phyloP scores from a whole-genome alignment of 2,113 vertebrate species.

The Lepus timidus region DNA sequence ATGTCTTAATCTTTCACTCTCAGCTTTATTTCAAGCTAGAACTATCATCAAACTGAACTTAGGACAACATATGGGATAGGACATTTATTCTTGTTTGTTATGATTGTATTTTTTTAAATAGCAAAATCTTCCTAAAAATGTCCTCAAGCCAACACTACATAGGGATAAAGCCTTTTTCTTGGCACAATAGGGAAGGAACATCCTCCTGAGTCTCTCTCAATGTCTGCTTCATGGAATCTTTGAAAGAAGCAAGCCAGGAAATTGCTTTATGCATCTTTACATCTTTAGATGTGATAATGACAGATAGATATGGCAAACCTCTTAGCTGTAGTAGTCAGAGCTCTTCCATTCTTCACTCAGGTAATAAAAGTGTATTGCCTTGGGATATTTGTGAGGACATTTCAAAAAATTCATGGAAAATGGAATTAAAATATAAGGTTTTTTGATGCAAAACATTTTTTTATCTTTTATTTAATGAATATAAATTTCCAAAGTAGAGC shows the following conservation, averaged over 20 bases:
- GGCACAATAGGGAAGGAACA: not conserved
- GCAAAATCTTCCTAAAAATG: conserved; percentile 43
- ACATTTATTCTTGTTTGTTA: not conserved
- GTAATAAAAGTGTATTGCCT: not conserved
- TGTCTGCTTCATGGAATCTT: not conserved
- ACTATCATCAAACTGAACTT: not conserved
- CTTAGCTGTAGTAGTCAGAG: not conserved
- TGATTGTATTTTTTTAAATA: not conserved
- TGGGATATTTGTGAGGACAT: not conserved
- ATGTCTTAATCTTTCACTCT: conserved; percentile 16
- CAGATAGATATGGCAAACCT: not conserved
- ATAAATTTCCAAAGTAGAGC: too few species aligned
- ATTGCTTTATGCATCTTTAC: not conserved
- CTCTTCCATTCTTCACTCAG: not conserved
- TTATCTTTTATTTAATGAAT: too few species aligned
- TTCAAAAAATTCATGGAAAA: not conserved
- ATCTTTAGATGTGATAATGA: not conserved
- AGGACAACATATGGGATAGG: fast-evolving
- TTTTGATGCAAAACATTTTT: too few species aligned
- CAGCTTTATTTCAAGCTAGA: not conserved
- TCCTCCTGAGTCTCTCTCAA: not conserved
- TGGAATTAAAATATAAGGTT: too few species aligned
- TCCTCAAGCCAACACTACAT: not conserved
- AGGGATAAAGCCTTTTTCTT: not conserved
- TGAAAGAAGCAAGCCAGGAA: not conserved